These are phyloP conservation scores for Taphrorychus bicolor DNA, from an alignment of 2,888 invertebrate species.

Conservation along the genomic window DNA sequence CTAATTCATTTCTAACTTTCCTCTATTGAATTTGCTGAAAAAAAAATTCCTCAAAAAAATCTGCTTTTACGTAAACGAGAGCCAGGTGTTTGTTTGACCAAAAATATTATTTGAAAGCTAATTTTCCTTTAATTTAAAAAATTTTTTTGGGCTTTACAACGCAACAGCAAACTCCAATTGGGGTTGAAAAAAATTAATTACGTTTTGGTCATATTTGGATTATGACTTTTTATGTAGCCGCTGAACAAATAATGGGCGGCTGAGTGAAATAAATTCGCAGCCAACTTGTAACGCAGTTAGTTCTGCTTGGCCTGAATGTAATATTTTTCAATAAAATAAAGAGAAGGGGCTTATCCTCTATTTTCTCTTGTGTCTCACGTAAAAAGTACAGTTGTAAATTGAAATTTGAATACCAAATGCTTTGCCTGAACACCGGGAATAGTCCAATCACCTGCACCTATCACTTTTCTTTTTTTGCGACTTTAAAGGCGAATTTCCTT, in stretches of 20 bases:
- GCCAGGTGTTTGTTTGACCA: background rate
- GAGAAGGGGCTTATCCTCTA: conserved; percentile 10
- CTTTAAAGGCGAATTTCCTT: conserved; percentile 7
- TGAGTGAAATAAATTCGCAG: conserved; percentile 1
- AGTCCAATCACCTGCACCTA: conserved; percentile 29
- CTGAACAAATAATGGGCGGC: background rate
- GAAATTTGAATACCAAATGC: conserved; percentile 37
- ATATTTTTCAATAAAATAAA: conserved; percentile 25
- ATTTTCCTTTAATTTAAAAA: background rate
- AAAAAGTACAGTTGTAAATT: conserved; percentile 32
- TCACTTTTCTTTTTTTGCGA: conserved; percentile 15
- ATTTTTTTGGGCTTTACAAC: background rate
- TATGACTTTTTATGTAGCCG: background rate
- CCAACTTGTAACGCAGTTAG: conserved; percentile 8
- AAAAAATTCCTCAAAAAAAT: background rate
- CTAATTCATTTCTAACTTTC: background rate
- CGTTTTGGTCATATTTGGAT: background rate
- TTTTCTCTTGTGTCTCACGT: conserved; percentile 15
- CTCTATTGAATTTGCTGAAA: no score
- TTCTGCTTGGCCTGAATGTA: conserved; percentile 12
- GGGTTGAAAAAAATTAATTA: background rate
- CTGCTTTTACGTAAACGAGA: background rate
- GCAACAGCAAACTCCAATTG: background rate
- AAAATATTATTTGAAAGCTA: background rate
- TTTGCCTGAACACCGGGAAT: conserved; percentile 25